Percentiles rank a stretch among this genome's conserved stretches.
These are phyloP conservation scores for Lipophrys pholis DNA, from an alignment of 2,113 vertebrate genomes.

Conservation along the genomic window DNA sequence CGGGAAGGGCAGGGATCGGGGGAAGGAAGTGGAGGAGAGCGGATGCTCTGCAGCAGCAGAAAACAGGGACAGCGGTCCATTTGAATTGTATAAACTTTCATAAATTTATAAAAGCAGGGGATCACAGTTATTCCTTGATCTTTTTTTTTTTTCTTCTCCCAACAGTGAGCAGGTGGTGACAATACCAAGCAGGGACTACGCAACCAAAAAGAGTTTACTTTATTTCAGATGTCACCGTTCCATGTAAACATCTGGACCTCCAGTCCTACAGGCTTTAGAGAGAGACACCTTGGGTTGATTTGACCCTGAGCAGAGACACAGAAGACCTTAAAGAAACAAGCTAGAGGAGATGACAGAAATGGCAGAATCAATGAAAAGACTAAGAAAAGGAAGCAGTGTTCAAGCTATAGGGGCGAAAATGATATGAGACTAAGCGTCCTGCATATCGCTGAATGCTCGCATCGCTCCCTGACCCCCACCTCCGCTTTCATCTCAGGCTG, in stretches of 20 bases:
- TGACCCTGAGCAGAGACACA: conserved; percentile 25
- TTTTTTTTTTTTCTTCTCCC: background rate
- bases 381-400: conserved; percentile 4
- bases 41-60: background rate
- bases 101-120: background rate
- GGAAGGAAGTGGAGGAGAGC: background rate
- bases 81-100: background rate
- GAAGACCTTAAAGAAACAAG: conserved; percentile 21
- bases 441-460: conserved; percentile 49
- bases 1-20: conserved; percentile 5
- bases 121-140: background rate
- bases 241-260: no score
- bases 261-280: no score
- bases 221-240: background rate
- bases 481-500: conserved; percentile 9
- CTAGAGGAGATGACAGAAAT: conserved; percentile 1
- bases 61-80: conserved; percentile 2
- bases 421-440: conserved; percentile 35
- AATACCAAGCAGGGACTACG: background rate
- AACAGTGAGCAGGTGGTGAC: background rate
- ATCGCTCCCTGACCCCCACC: conserved; percentile 17
- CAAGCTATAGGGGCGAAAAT: conserved; percentile 13
- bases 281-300: conserved; percentile 22
- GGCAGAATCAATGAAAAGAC: conserved; percentile 4
- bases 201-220: background rate